Evolutionary conservation across 2,888 invertebrate species (phyloP), one percentile per base, ranked within the genome.

Genomic region (Linnaemya tessellans): DNA sequence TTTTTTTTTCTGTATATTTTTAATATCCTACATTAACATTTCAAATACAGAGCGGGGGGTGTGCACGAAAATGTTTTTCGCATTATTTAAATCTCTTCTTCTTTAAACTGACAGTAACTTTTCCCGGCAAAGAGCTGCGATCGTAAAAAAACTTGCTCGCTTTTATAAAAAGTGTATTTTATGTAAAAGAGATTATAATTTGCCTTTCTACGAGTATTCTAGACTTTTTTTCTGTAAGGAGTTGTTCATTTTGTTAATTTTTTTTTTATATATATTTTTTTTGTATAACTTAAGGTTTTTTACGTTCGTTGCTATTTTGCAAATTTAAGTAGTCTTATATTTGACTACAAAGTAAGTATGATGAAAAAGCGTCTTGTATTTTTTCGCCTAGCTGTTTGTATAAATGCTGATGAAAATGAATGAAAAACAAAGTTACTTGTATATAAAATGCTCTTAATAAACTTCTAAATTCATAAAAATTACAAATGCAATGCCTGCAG

Each of bases 401-500:
- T 64, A 20, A 43, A 62, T 49, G 20, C 18, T 49, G 20, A 38
- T 74, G 41, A 5, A 65, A 35, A n/a, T 35, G 11, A 3, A 18
- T 4, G 41, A 49, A 5, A 10, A 62, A 41, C 62, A 79, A 46
- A 30, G 46, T 58, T 22, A 58, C 49, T 51, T 79, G 41, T 70
- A 43, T 71, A 60, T 77, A 67, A 77, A 71, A 77, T 77, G 75
- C 71, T 84, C 73, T 84, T 84, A 74, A 68, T 68, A 78, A 78
- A 84, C 73, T 73, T 68, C 58, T 73, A 68, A 78, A 70, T 49
- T 74, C 68, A 74, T 84, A 84, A 73, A 74, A 80, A 77, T 78
- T 84, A 73, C 56, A 81, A 84, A 80, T 67, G 67, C 65, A 71
- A 11, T 22, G 43, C 43, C 1, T 15, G 30, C 46, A 25, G 67